A percentile compares a stretch with the other conserved stretches of the same genome.
Conservation (phyloP, 1,140 invertebrate genomes). For the Schlechtendalia chinensis region DNA sequence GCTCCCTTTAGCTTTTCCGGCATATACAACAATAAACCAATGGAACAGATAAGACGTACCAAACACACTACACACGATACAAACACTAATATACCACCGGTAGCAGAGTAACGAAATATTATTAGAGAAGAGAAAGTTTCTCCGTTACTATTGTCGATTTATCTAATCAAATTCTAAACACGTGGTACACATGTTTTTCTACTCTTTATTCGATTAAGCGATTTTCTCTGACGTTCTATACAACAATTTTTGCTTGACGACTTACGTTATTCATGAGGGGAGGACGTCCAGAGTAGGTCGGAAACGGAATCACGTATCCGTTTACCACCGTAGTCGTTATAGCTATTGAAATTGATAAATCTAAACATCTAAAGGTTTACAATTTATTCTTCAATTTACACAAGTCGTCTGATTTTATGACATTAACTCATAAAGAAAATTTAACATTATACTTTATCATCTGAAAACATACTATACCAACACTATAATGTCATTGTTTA, state of each 20-base stretch:
- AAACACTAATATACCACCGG: neutral
- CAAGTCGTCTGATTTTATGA: neutral
- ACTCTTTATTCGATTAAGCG: conserved; percentile 11
- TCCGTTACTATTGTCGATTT: neutral
- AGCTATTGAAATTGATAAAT: conserved; percentile 5
- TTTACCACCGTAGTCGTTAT: neutral
- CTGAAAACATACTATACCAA: neutral
- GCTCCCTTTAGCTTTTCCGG: neutral
- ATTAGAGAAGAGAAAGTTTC: neutral
- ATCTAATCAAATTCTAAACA: conserved; percentile 27
- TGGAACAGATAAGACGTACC: neutral
- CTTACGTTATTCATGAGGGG: neutral
- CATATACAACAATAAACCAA: conserved; percentile 12
- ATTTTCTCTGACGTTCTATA: neutral
- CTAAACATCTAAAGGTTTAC: neutral
- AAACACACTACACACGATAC: neutral
- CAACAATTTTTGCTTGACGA: conserved; percentile 21
- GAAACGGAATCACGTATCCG: conserved; percentile 5
- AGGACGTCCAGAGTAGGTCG: neutral
- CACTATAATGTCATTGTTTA: neutral
- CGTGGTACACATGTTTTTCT: neutral
- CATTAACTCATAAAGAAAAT: neutral
- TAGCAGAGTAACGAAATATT: neutral
- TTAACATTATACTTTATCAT: too few relatives aligned
- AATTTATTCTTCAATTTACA: neutral